These are phyloP conservation scores for Tupaia chinensis DNA, from an alignment of 2,113 vertebrate species.

Conservation along the genomic window DNA sequence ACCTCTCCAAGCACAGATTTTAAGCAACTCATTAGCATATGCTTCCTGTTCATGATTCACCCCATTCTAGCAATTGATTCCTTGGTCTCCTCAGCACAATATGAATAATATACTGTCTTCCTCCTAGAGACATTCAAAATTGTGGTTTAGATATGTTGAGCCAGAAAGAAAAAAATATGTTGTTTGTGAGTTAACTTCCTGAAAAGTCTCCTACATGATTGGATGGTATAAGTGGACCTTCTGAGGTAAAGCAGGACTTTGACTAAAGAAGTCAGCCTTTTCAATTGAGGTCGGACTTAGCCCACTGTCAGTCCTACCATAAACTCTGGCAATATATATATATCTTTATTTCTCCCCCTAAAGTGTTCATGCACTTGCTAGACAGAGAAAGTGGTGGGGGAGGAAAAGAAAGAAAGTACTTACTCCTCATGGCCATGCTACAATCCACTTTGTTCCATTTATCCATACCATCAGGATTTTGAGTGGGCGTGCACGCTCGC, in stretches of 20 bases:
- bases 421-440: too few species aligned
- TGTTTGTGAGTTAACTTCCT: constrained; percentile 54
- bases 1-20: constrained; percentile 64
- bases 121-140: constrained; percentile 25
- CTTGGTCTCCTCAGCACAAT: constrained; percentile 62
- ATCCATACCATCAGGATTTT: too few species aligned
- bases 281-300: not conserved
- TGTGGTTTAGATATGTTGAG: constrained; percentile 48
- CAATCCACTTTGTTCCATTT: too few species aligned
- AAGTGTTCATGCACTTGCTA: too few species aligned
- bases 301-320: not conserved
- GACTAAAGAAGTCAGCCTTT: not conserved
- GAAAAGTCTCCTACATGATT: constrained; percentile 14
- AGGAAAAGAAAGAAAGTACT: too few species aligned
- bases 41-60: constrained; percentile 69
- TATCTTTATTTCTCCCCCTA: too few species aligned
- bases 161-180: not conserved
- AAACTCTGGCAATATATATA: not conserved
- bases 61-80: constrained; percentile 67
- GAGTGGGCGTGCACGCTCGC: too few species aligned
- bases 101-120: constrained; percentile 61
- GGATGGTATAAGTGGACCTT: not conserved
- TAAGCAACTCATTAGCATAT: constrained; percentile 69
- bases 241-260: not conserved
- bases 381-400: too few species aligned